Evolutionary conservation across 2,888 invertebrate species (phyloP).

Genomic region (Conops quadrifasciatus): DNA sequence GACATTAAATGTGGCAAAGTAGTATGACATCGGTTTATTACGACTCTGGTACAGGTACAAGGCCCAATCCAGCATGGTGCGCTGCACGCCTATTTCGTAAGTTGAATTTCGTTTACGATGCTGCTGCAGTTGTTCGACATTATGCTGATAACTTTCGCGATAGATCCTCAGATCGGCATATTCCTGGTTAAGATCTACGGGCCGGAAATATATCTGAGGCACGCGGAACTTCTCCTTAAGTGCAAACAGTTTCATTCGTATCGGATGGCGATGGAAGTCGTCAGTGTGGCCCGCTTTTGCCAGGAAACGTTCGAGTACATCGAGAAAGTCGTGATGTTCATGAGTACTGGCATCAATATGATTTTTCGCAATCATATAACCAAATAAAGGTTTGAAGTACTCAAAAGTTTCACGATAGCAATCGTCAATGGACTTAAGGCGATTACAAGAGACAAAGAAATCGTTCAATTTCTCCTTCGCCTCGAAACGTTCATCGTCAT

Average conservation of each 20-base stretch:
- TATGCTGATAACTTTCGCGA: constrained; percentile 59
- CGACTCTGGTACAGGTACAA: constrained; percentile 60
- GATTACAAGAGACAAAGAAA: constrained; percentile 60
- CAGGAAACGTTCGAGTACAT: constrained; percentile 51
- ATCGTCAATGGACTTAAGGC: constrained; percentile 54
- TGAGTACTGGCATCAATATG: constrained; percentile 47
- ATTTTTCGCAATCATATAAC: constrained; percentile 57
- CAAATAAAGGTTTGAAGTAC: constrained; percentile 60
- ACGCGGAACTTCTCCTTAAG: constrained; percentile 53
- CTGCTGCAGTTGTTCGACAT: constrained; percentile 54
- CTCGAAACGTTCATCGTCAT: constrained; percentile 55
- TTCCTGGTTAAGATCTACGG: constrained; percentile 53
- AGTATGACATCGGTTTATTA: constrained; percentile 61
- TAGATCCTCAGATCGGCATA: constrained; percentile 54
- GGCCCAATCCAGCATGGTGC: constrained; percentile 59
- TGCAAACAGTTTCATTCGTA: constrained; percentile 48
- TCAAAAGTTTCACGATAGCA: constrained; percentile 61
- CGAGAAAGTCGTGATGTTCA: constrained; percentile 53
- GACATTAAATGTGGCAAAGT: constrained; percentile 57
- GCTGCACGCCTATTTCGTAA: constrained; percentile 53
- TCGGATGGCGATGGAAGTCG: constrained; percentile 46
- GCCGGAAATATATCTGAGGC: constrained; percentile 54
- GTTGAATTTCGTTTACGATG: constrained; percentile 55
- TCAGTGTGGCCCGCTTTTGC: constrained; percentile 45
- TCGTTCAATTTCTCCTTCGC: constrained; percentile 60